Evolutionary conservation across 1,140 invertebrate genomes (phyloP).

Genomic region (Pseudomyrmex cubaensis): DNA sequence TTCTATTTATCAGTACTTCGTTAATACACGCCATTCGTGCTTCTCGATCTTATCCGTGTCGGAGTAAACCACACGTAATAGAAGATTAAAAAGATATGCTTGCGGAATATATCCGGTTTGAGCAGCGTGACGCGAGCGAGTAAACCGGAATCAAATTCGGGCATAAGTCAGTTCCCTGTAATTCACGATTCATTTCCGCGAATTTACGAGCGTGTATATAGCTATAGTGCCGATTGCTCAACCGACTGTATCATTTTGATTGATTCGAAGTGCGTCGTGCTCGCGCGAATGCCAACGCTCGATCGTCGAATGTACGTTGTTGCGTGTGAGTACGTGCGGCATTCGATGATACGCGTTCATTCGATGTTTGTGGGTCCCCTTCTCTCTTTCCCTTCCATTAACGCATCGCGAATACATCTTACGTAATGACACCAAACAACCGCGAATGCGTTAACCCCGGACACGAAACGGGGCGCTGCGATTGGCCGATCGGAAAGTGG

Average conservation of each 20-base stretch:
- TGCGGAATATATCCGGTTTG: neutral
- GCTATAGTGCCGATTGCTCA: neutral
- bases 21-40: constrained; percentile 5
- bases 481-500: constrained; percentile 34
- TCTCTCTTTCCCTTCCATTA: neutral
- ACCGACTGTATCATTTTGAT: neutral
- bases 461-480: neutral
- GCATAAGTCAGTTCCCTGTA: constrained; percentile 11
- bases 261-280: neutral
- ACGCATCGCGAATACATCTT: constrained; percentile 40
- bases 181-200: constrained; percentile 10
- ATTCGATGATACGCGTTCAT: neutral
- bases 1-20: constrained; percentile 3
- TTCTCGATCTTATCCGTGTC: neutral
- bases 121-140: neutral
- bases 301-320: neutral
- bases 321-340: neutral
- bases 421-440: constrained; percentile 56
- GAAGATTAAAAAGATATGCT: neutral
- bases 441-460: constrained; percentile 59
- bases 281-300: neutral
- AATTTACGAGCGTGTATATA: constrained; percentile 4
- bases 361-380: neutral
- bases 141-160: neutral
- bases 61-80: neutral